Evolutionary conservation across 2,113 vertebrate genomes (phyloP).

Genomic region (Ibidorhyncha struthersii): DNA sequence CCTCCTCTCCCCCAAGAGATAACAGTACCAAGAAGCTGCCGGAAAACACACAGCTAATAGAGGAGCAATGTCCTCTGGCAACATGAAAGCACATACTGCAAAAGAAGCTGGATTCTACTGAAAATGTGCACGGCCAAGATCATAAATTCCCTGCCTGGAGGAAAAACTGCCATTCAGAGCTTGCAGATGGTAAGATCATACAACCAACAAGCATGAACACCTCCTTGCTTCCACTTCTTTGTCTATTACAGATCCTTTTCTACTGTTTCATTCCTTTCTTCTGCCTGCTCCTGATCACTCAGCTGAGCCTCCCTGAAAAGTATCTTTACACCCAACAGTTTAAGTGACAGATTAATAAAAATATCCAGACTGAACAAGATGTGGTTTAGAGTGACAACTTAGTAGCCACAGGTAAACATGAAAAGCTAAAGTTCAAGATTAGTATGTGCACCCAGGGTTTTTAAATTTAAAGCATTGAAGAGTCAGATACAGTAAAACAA

Average conservation of each 20-base stretch:
- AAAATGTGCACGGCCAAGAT: background rate
- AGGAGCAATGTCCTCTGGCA: background rate
- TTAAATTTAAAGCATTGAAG: background rate
- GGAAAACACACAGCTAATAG: background rate
- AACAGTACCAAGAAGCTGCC: background rate
- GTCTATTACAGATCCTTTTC: background rate
- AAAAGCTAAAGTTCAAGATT: background rate
- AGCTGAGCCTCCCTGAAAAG: background rate
- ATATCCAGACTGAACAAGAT: background rate
- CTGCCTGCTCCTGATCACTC: background rate
- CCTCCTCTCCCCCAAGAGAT: rapidly evolving
- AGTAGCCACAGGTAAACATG: background rate
- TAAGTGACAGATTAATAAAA: background rate
- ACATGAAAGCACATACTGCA: background rate
- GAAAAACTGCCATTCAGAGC: background rate
- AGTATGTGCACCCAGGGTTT: background rate
- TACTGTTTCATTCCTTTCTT: background rate
- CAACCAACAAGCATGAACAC: background rate
- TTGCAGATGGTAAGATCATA: rapidly evolving
- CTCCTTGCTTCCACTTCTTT: background rate
- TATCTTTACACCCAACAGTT: background rate
- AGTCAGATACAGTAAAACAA: background rate
- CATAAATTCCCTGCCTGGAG: background rate
- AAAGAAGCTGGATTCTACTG: background rate
- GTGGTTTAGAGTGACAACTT: background rate